Evolutionary conservation across 2,888 invertebrate genomes (phyloP).

Genomic region (Hydraecia micacea): DNA sequence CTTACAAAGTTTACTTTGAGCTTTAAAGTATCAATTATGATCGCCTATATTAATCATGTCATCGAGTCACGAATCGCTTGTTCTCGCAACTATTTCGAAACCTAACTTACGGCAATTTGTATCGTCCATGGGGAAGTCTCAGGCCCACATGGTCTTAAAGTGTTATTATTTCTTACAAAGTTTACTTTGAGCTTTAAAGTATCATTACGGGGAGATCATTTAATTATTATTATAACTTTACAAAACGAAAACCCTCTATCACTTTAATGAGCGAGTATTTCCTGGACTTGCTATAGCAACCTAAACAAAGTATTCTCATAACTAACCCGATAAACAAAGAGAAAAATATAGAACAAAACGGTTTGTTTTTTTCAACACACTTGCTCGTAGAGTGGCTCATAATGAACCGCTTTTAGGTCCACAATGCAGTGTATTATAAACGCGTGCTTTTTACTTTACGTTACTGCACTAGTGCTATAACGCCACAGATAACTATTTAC

Average conservation of each 20-base stretch:
- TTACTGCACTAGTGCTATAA: too few relatives aligned
- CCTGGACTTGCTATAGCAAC: background rate
- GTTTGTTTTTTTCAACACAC: too few relatives aligned
- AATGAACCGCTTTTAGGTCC: too few relatives aligned
- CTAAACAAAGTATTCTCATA: background rate
- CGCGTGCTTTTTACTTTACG: too few relatives aligned
- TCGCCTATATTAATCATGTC: constrained; percentile 46
- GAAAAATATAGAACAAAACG: background rate
- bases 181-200: background rate
- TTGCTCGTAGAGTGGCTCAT: too few relatives aligned
- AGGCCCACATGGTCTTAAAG: constrained; percentile 3
- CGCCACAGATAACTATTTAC: too few relatives aligned
- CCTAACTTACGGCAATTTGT: constrained; percentile 30
- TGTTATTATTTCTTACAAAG: background rate
- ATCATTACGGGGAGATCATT: background rate
- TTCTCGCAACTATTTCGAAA: constrained; percentile 42
- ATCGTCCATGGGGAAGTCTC: constrained; percentile 20
- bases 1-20: too few relatives aligned
- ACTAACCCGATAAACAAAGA: background rate
- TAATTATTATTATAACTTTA: background rate
- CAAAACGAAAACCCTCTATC: background rate
- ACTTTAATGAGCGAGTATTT: constrained; percentile 1
- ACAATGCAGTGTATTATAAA: too few relatives aligned
- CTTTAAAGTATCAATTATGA: too few relatives aligned
- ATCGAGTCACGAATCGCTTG: constrained; percentile 42